Evolutionary conservation across 2,888 invertebrate genomes (phyloP), one percentile per base, ranked within the genome.

Genomic region (Latrodectus elegans): DNA sequence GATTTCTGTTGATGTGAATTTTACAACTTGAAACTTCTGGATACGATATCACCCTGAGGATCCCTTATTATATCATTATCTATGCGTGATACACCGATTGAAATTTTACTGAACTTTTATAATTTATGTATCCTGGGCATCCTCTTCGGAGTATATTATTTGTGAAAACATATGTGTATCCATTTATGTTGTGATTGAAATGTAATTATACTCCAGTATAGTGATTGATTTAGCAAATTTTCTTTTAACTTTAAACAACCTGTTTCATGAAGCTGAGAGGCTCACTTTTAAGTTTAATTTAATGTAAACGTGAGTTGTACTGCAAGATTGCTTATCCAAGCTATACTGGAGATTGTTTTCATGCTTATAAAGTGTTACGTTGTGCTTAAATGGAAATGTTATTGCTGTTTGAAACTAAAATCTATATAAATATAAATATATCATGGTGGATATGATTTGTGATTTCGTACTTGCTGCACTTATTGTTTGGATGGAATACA

Each of bases 11-110:
- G 60, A n/a, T 60, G 60, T n/a, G 12, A n/a, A 60, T 60, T 60
- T 60, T 38, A 38, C 60, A 11, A 60, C 60, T 60, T 60, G 60
- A 79, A 70, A 68, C 79, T 85, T 85, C 79, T 73, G 74, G 79
- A 68, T 53, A 73, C 70, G 79, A 64, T 79, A 85, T 79, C 85
- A 80, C 79, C 80, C 68, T 60, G 51, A 60, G 78, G 79, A 79
- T 73, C 4, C 85, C 74, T 74, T 8, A 65, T 53, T 26, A 85
- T 85, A 85, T 85, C 85, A 85, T 71, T 75, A 64, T 68, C 70
- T 74, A 70, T 52, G 22, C 84, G 79, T 79, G 85, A 75, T 79
- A 68, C n/a, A 70, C 60, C 38, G 72, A 52, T 81, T 22, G 71
- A 51, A 55, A 76, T 22, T 38, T 38, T 65, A 64, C 38, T 77